phyloP scores from a whole-genome alignment of 2,113 vertebrate genomes.

The Cyanistes caeruleus region DNA sequence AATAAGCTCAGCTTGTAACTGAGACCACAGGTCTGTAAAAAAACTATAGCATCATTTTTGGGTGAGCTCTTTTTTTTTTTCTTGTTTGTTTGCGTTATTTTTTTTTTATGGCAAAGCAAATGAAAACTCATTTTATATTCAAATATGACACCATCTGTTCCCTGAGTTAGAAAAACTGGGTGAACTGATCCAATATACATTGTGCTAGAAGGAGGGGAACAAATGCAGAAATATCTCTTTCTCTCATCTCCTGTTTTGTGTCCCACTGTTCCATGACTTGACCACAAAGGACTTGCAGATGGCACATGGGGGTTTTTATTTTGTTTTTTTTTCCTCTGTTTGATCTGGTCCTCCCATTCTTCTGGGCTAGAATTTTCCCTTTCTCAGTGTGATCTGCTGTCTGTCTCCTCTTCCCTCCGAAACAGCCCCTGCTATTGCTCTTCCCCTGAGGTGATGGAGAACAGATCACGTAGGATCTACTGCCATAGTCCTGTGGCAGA shows the following conservation, averaged over 20 bases:
- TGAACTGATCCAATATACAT: slow-evolving; percentile 66
- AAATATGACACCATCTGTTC: slow-evolving; percentile 73
- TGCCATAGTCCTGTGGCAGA: neutral
- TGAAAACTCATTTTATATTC: slow-evolving; percentile 72
- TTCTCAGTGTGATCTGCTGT: neutral
- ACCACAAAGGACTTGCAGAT: slow-evolving; percentile 51
- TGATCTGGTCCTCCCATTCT: neutral
- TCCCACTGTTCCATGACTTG: slow-evolving; percentile 52
- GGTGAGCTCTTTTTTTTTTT: slow-evolving; percentile 46
- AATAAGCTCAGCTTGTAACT: slow-evolving; percentile 66
- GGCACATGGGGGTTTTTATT: neutral
- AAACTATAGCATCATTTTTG: slow-evolving; percentile 51
- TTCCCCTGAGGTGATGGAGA: neutral
- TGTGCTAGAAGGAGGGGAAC: slow-evolving; percentile 46
- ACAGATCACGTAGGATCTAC: neutral
- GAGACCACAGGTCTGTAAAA: slow-evolving; percentile 69
- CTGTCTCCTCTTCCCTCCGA: neutral
- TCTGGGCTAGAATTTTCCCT: neutral
- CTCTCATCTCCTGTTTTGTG: slow-evolving; percentile 32
- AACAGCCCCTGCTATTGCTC: neutral
- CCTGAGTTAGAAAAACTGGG: slow-evolving; percentile 65
- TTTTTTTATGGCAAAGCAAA: slow-evolving; percentile 64
- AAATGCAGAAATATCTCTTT: slow-evolving; percentile 50
- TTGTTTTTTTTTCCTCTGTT: neutral
- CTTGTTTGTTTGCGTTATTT: slow-evolving; percentile 53